Evolutionary conservation across 2,888 invertebrate species (phyloP).

Genomic region (Lochmaea capreae): DNA sequence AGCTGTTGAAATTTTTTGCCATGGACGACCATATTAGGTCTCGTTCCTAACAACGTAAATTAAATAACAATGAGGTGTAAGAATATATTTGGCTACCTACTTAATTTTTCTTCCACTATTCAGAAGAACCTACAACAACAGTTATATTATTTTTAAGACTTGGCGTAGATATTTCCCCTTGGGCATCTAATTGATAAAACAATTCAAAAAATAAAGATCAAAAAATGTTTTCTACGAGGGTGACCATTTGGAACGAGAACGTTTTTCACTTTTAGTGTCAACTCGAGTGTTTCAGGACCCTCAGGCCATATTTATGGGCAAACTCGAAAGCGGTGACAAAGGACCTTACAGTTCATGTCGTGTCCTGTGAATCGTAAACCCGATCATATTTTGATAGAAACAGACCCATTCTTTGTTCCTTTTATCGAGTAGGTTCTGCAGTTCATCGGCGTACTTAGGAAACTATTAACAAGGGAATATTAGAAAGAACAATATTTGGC

Average conservation of each 20-base stretch:
- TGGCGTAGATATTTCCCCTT: background rate
- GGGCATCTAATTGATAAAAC: slow-evolving; percentile 30
- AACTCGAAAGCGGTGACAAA: slow-evolving; percentile 56
- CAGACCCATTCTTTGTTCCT: slow-evolving; percentile 54
- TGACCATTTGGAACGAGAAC: slow-evolving; percentile 44
- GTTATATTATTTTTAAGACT: background rate
- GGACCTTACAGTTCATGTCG: slow-evolving; percentile 57
- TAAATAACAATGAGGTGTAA: too few species aligned
- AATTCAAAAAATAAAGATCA: slow-evolving; percentile 33
- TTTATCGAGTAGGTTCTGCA: slow-evolving; percentile 51
- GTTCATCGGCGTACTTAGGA: background rate
- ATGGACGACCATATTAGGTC: too few species aligned
- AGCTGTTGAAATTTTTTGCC: too few species aligned
- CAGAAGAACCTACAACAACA: background rate
- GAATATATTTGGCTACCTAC: too few species aligned
- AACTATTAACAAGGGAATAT: background rate
- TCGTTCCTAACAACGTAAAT: too few species aligned
- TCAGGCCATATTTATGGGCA: slow-evolving; percentile 57
- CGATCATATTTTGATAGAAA: slow-evolving; percentile 57
- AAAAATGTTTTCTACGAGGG: slow-evolving; percentile 30
- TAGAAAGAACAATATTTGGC: too few species aligned
- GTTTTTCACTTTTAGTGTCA: slow-evolving; percentile 53
- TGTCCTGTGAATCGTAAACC: slow-evolving; percentile 58
- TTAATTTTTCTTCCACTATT: background rate
- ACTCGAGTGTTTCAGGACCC: slow-evolving; percentile 51